These are phyloP conservation scores for Cyprinella venusta DNA, from an alignment of 2,797 vertebrate species.

Conservation along the genomic window DNA sequence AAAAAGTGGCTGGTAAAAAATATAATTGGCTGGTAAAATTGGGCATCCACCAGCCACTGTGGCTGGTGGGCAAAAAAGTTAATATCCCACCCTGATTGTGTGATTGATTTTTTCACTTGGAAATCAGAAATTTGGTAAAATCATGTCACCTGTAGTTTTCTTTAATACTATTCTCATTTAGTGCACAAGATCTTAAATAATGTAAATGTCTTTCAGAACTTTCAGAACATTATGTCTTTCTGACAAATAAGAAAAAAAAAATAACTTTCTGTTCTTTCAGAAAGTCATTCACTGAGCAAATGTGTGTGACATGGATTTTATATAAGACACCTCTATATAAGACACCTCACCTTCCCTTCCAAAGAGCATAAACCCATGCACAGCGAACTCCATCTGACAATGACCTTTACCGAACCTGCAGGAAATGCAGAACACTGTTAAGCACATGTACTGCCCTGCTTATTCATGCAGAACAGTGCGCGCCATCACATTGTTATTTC, in stretches of 20 bases:
- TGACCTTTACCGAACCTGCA: conserved; percentile 53
- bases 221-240: neutral
- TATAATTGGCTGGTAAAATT: no score
- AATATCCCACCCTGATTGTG: no score
- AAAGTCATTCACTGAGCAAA: neutral
- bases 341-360: neutral
- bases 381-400: neutral
- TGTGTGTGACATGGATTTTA: neutral
- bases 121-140: neutral
- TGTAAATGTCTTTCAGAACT: neutral
- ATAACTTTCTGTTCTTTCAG: no score
- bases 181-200: neutral
- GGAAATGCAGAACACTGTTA: conserved; percentile 38
- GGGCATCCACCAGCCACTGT: no score
- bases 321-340: neutral
- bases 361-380: conserved; percentile 23
- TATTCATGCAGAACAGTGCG: conserved; percentile 31
- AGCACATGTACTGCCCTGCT: conserved; percentile 28
- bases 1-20: no score
- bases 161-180: neutral
- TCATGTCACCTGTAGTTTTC: neutral
- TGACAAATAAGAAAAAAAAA: neutral
- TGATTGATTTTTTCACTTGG: no score
- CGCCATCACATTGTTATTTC: conserved; percentile 40
- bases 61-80: no score